Base-by-base conservation (phyloP, 2,113 vertebrate genomes). In the Pelodiscus sinensis region DNA sequence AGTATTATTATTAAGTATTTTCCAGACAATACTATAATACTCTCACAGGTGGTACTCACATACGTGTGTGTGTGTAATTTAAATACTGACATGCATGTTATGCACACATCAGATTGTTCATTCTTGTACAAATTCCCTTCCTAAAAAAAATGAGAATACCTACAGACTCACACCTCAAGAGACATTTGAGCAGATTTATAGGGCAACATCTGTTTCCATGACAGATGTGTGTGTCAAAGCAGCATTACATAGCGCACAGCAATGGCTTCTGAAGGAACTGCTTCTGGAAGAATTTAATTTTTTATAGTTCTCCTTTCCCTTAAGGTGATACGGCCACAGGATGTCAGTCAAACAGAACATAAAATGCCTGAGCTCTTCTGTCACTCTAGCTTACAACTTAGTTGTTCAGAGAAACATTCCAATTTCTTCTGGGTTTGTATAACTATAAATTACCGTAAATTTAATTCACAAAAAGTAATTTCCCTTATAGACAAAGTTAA, bases 1-100 rank as follows among this genome's bases (percentile, higher is more conserved):
- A 44, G 44, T 44, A 44, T 65, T 87, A 96, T 94, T 80, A 91
- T 51, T 84, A 90, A 94, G 86, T 90, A 92, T 95, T 97, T 97
- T 96, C 89, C 79, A 96, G 91, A 88, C 94, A 96, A 95, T 7
- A 29, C 91, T 0, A 0, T 87, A 91, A 92, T 85, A 90, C 6
- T 77, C 22, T 8, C 44, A 50, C 92, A 95, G 88, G 95, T 96
- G 96, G 94, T 87, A 91, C 24, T 15, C 12, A 50, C 92, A 90
- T 92, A 96, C 88, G 93, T 96, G 96, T 94, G 94, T 92, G 91
- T 77, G 71, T 58, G 92, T 95, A 91, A 96, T 95, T 96, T 85
- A 92, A 95, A 94, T 93, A 88, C 89, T 60, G 84, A 92, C 93
- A 94, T 80, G 88, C 92, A 94, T 80, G 90, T 88, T 94, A 92